phyloP scores from a whole-genome alignment of 2,113 vertebrate genomes.

The Oncorhynchus masou region DNA sequence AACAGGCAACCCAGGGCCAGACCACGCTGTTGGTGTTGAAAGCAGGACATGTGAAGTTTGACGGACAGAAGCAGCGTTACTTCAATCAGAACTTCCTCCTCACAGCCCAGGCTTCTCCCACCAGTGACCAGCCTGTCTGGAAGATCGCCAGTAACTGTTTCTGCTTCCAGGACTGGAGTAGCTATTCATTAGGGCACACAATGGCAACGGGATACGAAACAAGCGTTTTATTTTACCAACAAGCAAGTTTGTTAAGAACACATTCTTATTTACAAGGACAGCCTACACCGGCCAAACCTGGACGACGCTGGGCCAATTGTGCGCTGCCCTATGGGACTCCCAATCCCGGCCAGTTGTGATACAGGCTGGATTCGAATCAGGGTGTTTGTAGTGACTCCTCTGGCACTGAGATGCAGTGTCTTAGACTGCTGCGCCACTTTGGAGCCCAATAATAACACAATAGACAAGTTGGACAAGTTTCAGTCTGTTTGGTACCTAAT shows the following conservation, averaged over 20 bases:
- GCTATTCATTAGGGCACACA: conserved; percentile 46
- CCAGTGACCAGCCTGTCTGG: conserved; percentile 88
- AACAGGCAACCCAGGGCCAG: conserved; percentile 93
- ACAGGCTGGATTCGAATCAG: too few species aligned
- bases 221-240: not conserved
- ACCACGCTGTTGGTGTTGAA: conserved; percentile 91
- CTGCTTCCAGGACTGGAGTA: conserved; percentile 94
- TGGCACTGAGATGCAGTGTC: too few species aligned
- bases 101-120: conserved; percentile 85
- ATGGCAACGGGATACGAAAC: not conserved
- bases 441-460: too few species aligned
- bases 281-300: too few species aligned
- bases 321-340: too few species aligned
- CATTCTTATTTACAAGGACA: too few species aligned
- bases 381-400: too few species aligned
- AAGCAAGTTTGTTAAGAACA: too few species aligned
- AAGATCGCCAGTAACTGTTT: conserved; percentile 98
- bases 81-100: conserved; percentile 97
- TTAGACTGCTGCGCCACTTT: too few species aligned
- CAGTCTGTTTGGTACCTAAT: not conserved
- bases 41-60: conserved; percentile 91
- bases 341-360: too few species aligned
- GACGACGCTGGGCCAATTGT: too few species aligned
- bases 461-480: not conserved
- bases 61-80: conserved; percentile 91